Conservation (phyloP, 2,797 vertebrate genomes). For the Lepilemur ruficaudatus region DNA sequence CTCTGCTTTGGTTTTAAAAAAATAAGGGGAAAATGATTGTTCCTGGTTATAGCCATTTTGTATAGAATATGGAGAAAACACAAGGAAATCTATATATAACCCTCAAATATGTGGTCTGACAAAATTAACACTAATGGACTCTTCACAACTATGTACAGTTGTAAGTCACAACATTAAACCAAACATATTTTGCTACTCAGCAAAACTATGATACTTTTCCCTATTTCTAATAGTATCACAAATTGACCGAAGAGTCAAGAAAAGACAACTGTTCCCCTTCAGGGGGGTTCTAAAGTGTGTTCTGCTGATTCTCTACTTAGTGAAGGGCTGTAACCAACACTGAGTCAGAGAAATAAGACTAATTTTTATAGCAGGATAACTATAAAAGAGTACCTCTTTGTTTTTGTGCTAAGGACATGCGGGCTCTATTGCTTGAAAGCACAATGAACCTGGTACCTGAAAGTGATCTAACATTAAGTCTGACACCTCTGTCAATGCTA, state of each 20-base stretch:
- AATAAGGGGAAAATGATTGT: conserved; percentile 62
- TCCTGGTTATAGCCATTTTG: conserved; percentile 28
- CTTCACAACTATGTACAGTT: background rate
- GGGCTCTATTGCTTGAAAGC: conserved; percentile 53
- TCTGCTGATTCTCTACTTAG: background rate
- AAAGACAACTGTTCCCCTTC: background rate
- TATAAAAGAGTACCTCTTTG: background rate
- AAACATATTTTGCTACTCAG: background rate
- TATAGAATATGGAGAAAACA: conserved; percentile 9
- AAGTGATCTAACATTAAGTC: conserved; percentile 63
- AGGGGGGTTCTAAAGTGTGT: background rate
- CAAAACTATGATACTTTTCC: conserved; percentile 54
- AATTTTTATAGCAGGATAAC: conserved; percentile 6
- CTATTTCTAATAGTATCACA: conserved; percentile 53
- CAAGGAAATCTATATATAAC: conserved; percentile 37
- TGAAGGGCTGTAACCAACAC: background rate
- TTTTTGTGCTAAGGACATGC: conserved; percentile 20
- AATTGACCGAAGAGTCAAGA: background rate
- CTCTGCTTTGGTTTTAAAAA: conserved; percentile 45
- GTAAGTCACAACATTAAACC: background rate
- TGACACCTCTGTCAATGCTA: conserved; percentile 63
- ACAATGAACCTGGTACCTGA: conserved; percentile 60
- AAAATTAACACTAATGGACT: background rate
- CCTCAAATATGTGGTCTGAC: background rate
- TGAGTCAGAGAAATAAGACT: background rate